Percentiles rank a stretch among this genome's conserved stretches.
phyloP scores from a whole-genome alignment of 2,797 vertebrate genomes.

The Salmo trutta region DNA sequence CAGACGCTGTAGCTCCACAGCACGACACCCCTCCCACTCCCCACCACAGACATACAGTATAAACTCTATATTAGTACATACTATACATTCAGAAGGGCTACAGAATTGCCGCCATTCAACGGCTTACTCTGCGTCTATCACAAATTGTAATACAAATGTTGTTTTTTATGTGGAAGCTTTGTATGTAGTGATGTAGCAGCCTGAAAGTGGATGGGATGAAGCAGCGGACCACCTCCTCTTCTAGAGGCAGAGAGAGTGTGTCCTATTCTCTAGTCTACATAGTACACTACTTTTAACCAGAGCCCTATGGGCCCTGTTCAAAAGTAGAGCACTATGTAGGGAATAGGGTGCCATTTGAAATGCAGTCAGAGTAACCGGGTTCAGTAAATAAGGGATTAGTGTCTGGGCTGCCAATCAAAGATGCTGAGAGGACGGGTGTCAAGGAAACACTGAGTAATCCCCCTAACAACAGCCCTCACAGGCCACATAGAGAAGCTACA shows the following conservation, averaged over 20 bases:
- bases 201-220: slow-evolving; percentile 50
- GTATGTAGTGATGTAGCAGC: slow-evolving; percentile 47
- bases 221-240: slow-evolving; percentile 70
- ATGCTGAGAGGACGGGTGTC: slow-evolving; percentile 77
- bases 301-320: too few relatives aligned
- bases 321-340: not conserved
- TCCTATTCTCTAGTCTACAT: not conserved
- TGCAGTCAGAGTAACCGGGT: slow-evolving; percentile 65
- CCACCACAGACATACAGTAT: not conserved
- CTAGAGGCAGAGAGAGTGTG: slow-evolving; percentile 50
- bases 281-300: too few relatives aligned
- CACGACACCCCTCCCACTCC: not conserved
- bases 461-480: slow-evolving; percentile 70
- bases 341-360: not conserved
- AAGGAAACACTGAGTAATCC: slow-evolving; percentile 84
- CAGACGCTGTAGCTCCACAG: slow-evolving; percentile 64
- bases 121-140: slow-evolving; percentile 16
- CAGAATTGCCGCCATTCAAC: slow-evolving; percentile 66
- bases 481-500: slow-evolving; percentile 70
- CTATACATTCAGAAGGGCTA: slow-evolving; percentile 50
- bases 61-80: slow-evolving; percentile 20
- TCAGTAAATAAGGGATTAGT: slow-evolving; percentile 75
- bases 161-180: not conserved
- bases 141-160: not conserved
- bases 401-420: slow-evolving; percentile 74